A percentile compares a stretch with the other conserved stretches of the same genome.
Conservation (phyloP, 1,140 invertebrate genomes). For the Chrysoperla carnea region DNA sequence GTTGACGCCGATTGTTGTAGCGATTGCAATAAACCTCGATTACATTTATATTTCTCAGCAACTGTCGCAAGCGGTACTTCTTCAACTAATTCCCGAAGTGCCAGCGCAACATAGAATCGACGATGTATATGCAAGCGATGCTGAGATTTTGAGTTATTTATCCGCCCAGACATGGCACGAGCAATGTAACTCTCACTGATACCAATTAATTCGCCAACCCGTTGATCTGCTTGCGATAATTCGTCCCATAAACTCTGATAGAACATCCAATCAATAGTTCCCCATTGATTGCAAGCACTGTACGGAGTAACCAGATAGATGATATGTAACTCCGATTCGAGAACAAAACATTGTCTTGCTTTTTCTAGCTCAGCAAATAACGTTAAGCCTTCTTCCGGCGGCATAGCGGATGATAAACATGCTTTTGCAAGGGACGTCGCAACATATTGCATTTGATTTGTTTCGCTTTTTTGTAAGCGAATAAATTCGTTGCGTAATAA, state of each 20-base stretch:
- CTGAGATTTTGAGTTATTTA: slow-evolving; percentile 9
- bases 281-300: slow-evolving; percentile 58
- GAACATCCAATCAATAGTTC: slow-evolving; percentile 74
- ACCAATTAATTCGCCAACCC: slow-evolving; percentile 81
- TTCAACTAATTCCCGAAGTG: slow-evolving; percentile 82
- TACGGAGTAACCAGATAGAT: slow-evolving; percentile 86
- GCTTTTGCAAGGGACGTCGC: slow-evolving; percentile 80
- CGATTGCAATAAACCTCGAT: slow-evolving; percentile 75
- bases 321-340: slow-evolving; percentile 90
- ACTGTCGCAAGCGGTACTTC: slow-evolving; percentile 71
- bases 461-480: slow-evolving; percentile 26
- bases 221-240: slow-evolving; percentile 57
- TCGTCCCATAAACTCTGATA: slow-evolving; percentile 72
- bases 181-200: slow-evolving; percentile 80
- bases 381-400: slow-evolving; percentile 76
- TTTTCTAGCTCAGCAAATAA: slow-evolving; percentile 83
- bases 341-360: slow-evolving; percentile 74
- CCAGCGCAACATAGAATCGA: slow-evolving; percentile 83
- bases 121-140: slow-evolving; percentile 26
- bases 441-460: slow-evolving; percentile 35
- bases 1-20: slow-evolving; percentile 90
- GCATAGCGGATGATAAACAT: slow-evolving; percentile 79
- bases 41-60: slow-evolving; percentile 66
- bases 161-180: slow-evolving; percentile 48
- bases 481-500: slow-evolving; percentile 38